These are phyloP conservation scores for Cacoxenus indagator DNA, from an alignment of 2,888 invertebrate genomes.

Conservation along the genomic window DNA sequence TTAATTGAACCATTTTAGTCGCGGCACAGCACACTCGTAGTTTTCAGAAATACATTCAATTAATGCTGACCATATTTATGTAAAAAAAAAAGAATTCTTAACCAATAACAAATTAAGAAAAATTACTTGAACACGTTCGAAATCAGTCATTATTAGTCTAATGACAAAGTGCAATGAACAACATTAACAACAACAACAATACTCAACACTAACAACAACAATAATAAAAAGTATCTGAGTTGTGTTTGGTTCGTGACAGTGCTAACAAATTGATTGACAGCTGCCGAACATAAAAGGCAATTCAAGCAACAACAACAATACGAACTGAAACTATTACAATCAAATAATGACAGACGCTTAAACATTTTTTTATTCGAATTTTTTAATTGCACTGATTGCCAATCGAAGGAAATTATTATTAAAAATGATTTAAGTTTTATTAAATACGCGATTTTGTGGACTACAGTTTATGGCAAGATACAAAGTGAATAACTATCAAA, in stretches of 20 bases:
- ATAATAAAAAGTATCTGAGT: not conserved
- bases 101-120: constrained; percentile 45
- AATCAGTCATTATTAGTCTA: constrained; percentile 62
- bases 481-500: no score
- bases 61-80: not conserved
- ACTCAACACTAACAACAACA: constrained; percentile 6
- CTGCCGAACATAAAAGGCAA: constrained; percentile 56
- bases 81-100: not conserved
- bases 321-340: constrained; percentile 18
- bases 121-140: constrained; percentile 51
- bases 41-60: not conserved
- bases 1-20: not conserved
- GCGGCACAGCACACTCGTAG: not conserved
- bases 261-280: constrained; percentile 63
- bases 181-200: constrained; percentile 12
- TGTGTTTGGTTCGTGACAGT: constrained; percentile 36
- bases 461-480: no score
- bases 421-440: not conserved
- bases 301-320: constrained; percentile 43
- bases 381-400: not conserved
- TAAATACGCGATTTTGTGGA: not conserved
- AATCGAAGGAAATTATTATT: no score
- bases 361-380: constrained; percentile 12
- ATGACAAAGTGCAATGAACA: constrained; percentile 46
- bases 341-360: constrained; percentile 25